Base-by-base conservation (phyloP, 1,140 invertebrate genomes). In the Bombyx mori region DNA sequence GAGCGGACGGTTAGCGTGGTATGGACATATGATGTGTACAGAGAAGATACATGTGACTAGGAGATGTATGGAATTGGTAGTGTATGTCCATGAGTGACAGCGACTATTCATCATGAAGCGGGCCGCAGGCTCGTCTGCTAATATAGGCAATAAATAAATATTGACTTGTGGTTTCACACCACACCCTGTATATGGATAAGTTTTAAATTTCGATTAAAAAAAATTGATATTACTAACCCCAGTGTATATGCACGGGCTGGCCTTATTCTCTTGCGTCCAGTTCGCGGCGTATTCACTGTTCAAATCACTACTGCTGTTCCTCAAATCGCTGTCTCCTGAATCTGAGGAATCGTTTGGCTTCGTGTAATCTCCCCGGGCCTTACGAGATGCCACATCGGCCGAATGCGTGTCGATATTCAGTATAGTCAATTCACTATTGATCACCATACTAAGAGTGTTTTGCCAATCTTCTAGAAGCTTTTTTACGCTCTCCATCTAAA, bases 381-480 rank as follows among this genome's bases (percentile, higher is more conserved):
- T 76, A 46, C 79, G 71, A 3, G 77, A 76, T 6, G 71, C 68
- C 5, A 72, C 54, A 54, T 80, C 73, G 49, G 12, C 12, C 12
- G 12, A 18, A 18, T 18, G 12, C 12, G 12, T 72, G 49, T 82
- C 77, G 44, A 76, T 66, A 35, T 70, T 77, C 26, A 81, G 53
- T 12, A 76, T 56, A 8, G 68, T 62, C 22, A 77, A 56, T 54
- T 82, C 79, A 56, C 61, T 82, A 42, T 82, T 82, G 42, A 79
- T 77, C 7, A 83, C 80, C 67, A 74, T 74, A 50, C 79, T 79
- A 3, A 86, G 55, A 7, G 71, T 70, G 52, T 78, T 79, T 52
- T 86, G 76, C 83, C 83, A 86, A 46, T 79, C 75, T 54, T 85
- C 80, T 55, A 86, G 56, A 3, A 82, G 54, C 58, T 82, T 81